Percentiles rank a stretch among this genome's conserved stretches.
These are phyloP conservation scores for Pangasius larnaudii DNA, from an alignment of 2,797 vertebrate species.

Conservation along the genomic window DNA sequence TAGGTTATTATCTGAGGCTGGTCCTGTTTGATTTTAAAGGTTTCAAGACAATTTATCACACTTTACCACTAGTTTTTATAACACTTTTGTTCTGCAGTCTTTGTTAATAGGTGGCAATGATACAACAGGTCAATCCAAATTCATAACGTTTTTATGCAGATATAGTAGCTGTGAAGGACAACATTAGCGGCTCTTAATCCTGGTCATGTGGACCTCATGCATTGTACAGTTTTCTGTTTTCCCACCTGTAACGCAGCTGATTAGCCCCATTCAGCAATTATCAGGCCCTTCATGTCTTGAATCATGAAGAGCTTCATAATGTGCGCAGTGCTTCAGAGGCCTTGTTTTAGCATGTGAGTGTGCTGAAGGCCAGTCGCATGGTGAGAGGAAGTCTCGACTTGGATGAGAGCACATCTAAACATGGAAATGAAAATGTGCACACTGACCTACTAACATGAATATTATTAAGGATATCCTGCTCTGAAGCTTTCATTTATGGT, in stretches of 20 bases:
- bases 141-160: neutral
- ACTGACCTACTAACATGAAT: constrained; percentile 39
- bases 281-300: neutral
- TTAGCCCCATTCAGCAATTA: neutral
- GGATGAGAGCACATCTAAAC: constrained; percentile 47
- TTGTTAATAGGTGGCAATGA: neutral
- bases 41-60: neutral
- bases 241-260: neutral
- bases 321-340: neutral
- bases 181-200: neutral
- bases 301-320: neutral
- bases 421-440: constrained; percentile 50
- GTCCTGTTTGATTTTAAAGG: constrained; percentile 4
- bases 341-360: neutral
- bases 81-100: neutral
- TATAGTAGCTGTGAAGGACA: neutral
- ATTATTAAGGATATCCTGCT: constrained; percentile 24
- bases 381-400: constrained; percentile 9
- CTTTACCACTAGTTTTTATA: neutral
- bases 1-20: constrained; percentile 6
- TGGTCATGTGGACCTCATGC: neutral
- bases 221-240: neutral
- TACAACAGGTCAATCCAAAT: neutral
- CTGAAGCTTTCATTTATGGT: constrained; percentile 22
- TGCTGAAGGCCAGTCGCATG: neutral